These are phyloP conservation scores for Monoplex corrugatus DNA, from an alignment of 2,888 invertebrate genomes.

Conservation along the genomic window DNA sequence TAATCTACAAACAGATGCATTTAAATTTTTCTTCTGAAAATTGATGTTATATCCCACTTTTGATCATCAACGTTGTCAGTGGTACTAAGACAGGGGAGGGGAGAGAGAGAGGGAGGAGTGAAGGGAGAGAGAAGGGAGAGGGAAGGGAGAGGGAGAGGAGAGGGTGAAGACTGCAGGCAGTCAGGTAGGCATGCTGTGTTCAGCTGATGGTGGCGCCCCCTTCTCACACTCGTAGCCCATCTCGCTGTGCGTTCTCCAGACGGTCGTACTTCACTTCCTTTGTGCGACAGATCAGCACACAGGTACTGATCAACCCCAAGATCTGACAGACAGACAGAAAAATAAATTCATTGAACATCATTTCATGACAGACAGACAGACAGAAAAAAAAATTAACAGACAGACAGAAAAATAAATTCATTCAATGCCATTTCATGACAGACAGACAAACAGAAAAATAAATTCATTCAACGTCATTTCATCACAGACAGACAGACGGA, in stretches of 20 bases:
- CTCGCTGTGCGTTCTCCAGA: slow-evolving; percentile 59
- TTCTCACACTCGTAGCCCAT: slow-evolving; percentile 67
- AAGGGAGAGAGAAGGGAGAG: neutral
- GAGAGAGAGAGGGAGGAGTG: slow-evolving; percentile 12
- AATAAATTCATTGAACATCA: too few species aligned
- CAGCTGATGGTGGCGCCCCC: too few species aligned
- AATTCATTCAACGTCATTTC: too few species aligned
- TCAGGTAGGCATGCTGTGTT: too few species aligned
- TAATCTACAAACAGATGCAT: neutral
- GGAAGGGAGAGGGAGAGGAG: neutral
- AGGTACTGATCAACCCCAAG: slow-evolving; percentile 76
- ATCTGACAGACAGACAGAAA: slow-evolving; percentile 71
- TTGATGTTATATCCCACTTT: neutral
- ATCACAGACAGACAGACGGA: too few species aligned
- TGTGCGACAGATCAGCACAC: slow-evolving; percentile 75
- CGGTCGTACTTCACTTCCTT: slow-evolving; percentile 73
- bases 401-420: neutral
- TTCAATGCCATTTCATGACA: too few species aligned
- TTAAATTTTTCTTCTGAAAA: neutral
- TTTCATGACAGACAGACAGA: neutral
- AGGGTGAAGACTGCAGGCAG: too few species aligned
- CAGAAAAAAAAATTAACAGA: neutral
- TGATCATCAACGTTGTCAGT: neutral
- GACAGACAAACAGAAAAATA: neutral
- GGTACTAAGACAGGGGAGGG: neutral